A percentile compares a stretch with the other conserved stretches of the same genome.
phyloP scores from a whole-genome alignment of 2,888 invertebrate genomes.

The Nasonia oneida region DNA sequence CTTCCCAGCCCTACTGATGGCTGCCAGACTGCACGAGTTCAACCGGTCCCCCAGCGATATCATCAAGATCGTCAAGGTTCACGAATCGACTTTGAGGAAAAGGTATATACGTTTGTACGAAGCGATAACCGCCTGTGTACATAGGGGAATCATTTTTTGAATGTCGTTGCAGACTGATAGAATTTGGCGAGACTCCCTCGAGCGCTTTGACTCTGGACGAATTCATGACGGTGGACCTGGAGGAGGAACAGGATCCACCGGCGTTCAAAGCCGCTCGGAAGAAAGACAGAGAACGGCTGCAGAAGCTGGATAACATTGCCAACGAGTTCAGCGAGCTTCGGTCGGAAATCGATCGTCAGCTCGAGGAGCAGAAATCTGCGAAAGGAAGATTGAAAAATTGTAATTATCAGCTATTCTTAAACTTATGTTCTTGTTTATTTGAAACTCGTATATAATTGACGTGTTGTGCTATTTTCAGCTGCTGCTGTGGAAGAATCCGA shows the following conservation, averaged over 20 bases:
- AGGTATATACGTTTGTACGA: conserved; percentile 78
- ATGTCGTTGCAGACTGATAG: conserved; percentile 84
- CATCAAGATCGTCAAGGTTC: conserved; percentile 96
- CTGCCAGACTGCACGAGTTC: conserved; percentile 95
- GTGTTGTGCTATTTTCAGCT: conserved; percentile 21
- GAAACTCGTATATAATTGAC: not conserved
- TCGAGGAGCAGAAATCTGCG: conserved; percentile 81
- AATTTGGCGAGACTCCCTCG: conserved; percentile 98
- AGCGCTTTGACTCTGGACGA: conserved; percentile 97
- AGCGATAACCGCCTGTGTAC: not conserved
- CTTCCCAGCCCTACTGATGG: conserved; percentile 91
- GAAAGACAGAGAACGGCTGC: conserved; percentile 91
- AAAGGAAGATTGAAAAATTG: conserved; percentile 70
- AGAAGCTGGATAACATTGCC: conserved; percentile 81
- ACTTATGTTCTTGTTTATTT: not conserved
- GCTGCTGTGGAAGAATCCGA: conserved; percentile 73
- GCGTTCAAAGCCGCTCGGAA: conserved; percentile 95
- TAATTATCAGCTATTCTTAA: not conserved
- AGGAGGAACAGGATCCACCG: conserved; percentile 97
- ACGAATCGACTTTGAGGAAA: conserved; percentile 95
- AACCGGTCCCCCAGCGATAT: conserved; percentile 92
- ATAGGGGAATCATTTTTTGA: not conserved
- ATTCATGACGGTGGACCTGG: conserved; percentile 97
- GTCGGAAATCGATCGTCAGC: conserved; percentile 90
- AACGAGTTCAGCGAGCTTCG: conserved; percentile 88